Conservation (phyloP, 2,888 invertebrate genomes). For the Metellina segmentata region DNA sequence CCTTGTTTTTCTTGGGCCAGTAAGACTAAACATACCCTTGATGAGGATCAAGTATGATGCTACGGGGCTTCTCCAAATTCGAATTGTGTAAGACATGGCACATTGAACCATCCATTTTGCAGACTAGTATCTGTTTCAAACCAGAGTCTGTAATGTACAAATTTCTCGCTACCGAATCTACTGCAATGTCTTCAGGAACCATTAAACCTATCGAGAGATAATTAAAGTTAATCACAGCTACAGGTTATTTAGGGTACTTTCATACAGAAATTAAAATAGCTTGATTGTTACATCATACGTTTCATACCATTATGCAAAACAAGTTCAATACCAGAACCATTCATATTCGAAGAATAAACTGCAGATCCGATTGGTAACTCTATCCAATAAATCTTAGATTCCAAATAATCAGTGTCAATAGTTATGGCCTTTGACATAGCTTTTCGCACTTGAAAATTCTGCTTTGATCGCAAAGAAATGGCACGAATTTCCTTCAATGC, state of each 20-base stretch:
- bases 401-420: slow-evolving; percentile 85
- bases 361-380: slow-evolving; percentile 86
- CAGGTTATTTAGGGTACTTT: neutral
- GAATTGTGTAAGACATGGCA: slow-evolving; percentile 80
- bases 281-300: neutral
- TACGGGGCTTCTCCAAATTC: slow-evolving; percentile 82
- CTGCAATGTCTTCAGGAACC: slow-evolving; percentile 78
- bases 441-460: slow-evolving; percentile 62
- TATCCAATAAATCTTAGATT: slow-evolving; percentile 89
- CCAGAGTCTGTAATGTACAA: slow-evolving; percentile 90
- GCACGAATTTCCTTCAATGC: slow-evolving; percentile 81
- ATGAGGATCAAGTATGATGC: slow-evolving; percentile 83
- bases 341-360: slow-evolving; percentile 85
- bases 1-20: too few species aligned
- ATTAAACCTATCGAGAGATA: slow-evolving; percentile 72
- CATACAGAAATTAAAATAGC: neutral
- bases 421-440: slow-evolving; percentile 83
- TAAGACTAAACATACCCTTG: slow-evolving; percentile 82
- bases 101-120: slow-evolving; percentile 85
- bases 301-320: slow-evolving; percentile 81
- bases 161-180: slow-evolving; percentile 84
- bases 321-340: slow-evolving; percentile 85
- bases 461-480: slow-evolving; percentile 82
- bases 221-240: neutral
- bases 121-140: slow-evolving; percentile 86